Percentiles rank a stretch among this genome's conserved stretches.
phyloP scores from a whole-genome alignment of 2,888 invertebrate genomes.

The Bellardia pandia region DNA sequence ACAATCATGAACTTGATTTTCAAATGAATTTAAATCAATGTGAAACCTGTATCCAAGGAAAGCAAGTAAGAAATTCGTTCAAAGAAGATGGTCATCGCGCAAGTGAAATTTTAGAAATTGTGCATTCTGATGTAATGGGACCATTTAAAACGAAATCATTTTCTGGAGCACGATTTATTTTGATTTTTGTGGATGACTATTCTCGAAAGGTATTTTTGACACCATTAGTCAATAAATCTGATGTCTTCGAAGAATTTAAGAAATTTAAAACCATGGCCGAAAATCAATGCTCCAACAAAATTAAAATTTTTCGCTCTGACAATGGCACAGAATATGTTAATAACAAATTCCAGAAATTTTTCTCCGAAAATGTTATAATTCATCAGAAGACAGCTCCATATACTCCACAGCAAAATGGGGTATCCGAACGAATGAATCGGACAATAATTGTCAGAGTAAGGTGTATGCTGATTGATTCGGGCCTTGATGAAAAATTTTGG shows the following conservation, averaged over 20 bases:
- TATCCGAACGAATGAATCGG: slow-evolving; percentile 72
- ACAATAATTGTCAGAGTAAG: slow-evolving; percentile 73
- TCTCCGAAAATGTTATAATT: slow-evolving; percentile 28
- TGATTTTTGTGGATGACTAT: slow-evolving; percentile 81
- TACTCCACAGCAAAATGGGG: slow-evolving; percentile 60
- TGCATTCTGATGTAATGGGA: slow-evolving; percentile 81
- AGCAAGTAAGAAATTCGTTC: slow-evolving; percentile 74
- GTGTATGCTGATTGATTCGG: slow-evolving; percentile 73
- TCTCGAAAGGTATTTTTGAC: slow-evolving; percentile 70
- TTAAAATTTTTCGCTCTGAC: slow-evolving; percentile 70
- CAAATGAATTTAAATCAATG: slow-evolving; percentile 50
- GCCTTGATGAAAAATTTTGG: slow-evolving; percentile 69
- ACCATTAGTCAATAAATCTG: slow-evolving; percentile 64
- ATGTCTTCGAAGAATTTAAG: slow-evolving; percentile 62
- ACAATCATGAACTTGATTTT: slow-evolving; percentile 54
- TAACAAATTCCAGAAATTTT: slow-evolving; percentile 8
- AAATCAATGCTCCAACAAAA: slow-evolving; percentile 62
- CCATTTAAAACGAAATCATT: slow-evolving; percentile 79
- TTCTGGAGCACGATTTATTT: slow-evolving; percentile 78
- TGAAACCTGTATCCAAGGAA: slow-evolving; percentile 75
- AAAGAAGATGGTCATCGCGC: slow-evolving; percentile 70
- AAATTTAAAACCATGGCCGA: slow-evolving; percentile 73
- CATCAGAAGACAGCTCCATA: slow-evolving; percentile 30
- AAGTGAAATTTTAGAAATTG: slow-evolving; percentile 75
- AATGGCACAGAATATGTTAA: slow-evolving; percentile 70